Evolutionary conservation across 92 coral and sea anemone species (phyloP).

Genomic region (Parazoanthus darwini): DNA sequence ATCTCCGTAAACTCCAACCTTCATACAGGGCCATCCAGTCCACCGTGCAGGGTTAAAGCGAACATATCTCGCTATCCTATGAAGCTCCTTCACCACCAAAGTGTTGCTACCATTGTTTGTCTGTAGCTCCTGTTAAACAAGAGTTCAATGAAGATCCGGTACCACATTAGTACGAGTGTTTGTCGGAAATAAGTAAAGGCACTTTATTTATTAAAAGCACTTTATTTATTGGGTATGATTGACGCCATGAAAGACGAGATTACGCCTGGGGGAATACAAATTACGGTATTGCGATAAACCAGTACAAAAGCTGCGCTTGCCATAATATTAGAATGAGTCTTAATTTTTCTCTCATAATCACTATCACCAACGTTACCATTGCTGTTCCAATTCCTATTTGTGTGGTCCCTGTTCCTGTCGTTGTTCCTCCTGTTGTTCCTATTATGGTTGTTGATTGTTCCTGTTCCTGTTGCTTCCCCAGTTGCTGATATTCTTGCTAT

Average conservation of each 20-base stretch:
- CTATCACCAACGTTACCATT: no score
- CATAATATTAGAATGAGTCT: neutral
- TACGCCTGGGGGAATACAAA: slow-evolving; percentile 82
- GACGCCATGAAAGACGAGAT: slow-evolving; percentile 65
- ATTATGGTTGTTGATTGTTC: neutral
- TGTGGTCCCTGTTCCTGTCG: no score
- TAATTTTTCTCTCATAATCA: no score
- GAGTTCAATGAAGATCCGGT: neutral
- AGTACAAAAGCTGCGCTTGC: neutral
- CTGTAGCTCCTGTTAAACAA: neutral
- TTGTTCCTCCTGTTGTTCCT: neutral
- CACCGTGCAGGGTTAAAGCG: slow-evolving; percentile 5
- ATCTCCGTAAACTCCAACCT: slow-evolving; percentile 5
- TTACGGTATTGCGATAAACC: slow-evolving; percentile 47
- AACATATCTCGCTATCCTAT: neutral
- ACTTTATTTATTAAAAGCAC: no score
- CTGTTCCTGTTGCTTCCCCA: neutral
- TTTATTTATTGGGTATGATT: slow-evolving; percentile 87
- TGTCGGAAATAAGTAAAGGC: no score
- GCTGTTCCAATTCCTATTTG: neutral
- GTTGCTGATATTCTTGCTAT: neutral
- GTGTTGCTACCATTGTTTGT: neutral
- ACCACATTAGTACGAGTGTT: neutral
- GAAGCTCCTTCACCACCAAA: neutral
- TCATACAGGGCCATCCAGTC: slow-evolving; percentile 1